Evolutionary conservation across 2,113 vertebrate genomes (phyloP).

Genomic region (Silurus asotus): DNA sequence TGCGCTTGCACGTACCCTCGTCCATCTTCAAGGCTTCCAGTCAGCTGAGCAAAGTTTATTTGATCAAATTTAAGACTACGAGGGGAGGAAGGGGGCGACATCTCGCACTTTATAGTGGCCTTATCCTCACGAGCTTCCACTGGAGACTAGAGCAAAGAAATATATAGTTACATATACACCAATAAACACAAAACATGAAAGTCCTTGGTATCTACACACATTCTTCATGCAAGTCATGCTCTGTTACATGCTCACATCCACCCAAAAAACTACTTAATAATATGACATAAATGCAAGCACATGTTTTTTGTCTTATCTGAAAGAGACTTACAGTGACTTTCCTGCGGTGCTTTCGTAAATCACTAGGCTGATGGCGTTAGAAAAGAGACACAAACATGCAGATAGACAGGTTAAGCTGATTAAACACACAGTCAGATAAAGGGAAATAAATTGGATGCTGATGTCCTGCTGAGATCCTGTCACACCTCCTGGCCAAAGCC

Average conservation of each 20-base stretch:
- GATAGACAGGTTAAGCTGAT: constrained; percentile 64
- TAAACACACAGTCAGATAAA: constrained; percentile 38
- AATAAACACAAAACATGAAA: constrained; percentile 11
- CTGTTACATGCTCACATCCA: background rate
- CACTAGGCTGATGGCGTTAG: constrained; percentile 84
- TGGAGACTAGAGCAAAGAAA: constrained; percentile 77
- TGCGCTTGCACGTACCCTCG: constrained; percentile 74
- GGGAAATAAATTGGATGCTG: constrained; percentile 14
- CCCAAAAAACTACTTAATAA: background rate
- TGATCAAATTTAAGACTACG: constrained; percentile 86
- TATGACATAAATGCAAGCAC: background rate
- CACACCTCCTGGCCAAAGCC: background rate
- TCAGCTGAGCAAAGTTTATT: constrained; percentile 85
- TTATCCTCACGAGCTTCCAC: constrained; percentile 92
- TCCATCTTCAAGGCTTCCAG: constrained; percentile 88
- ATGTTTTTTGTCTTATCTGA: background rate
- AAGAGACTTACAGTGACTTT: constrained; percentile 88
- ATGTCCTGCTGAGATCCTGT: background rate
- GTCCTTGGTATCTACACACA: background rate
- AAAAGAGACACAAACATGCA: constrained; percentile 45
- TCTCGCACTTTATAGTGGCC: constrained; percentile 97
- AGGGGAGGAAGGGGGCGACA: constrained; percentile 92
- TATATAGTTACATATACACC: constrained; percentile 12
- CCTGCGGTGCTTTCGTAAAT: constrained; percentile 94
- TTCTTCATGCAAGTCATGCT: background rate